A percentile compares a stretch with the other conserved stretches of the same genome.
phyloP scores from a whole-genome alignment of 2,113 vertebrate species.

The Paralichthys olivaceus region DNA sequence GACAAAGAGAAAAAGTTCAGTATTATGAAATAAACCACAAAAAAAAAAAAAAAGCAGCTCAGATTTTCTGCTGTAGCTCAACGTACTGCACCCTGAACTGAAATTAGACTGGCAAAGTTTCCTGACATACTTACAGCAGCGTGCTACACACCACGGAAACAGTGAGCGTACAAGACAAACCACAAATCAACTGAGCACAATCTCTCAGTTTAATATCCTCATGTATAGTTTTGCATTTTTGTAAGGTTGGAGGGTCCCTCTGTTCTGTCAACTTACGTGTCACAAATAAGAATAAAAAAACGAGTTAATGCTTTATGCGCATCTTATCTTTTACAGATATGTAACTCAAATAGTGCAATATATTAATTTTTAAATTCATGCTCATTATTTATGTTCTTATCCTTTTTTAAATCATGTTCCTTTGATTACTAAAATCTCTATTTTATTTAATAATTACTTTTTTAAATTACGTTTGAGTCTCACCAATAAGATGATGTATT shows the following conservation, averaged over 20 bases:
- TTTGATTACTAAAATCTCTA: background rate
- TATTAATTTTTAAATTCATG: background rate
- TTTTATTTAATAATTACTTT: background rate
- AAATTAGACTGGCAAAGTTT: slow-evolving; percentile 55
- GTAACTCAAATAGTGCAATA: background rate
- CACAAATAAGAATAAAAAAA: background rate
- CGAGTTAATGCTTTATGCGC: background rate
- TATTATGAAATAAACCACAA: slow-evolving; percentile 36
- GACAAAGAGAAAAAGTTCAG: background rate
- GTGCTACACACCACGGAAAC: slow-evolving; percentile 42
- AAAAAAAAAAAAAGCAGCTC: slow-evolving; percentile 23
- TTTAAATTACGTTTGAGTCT: slow-evolving; percentile 39
- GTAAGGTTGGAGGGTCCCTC: background rate
- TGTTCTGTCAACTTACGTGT: background rate
- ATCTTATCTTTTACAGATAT: background rate
- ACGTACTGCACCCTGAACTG: slow-evolving; percentile 30
- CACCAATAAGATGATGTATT: slow-evolving; percentile 25
- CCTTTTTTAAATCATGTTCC: background rate
- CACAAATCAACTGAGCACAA: slow-evolving; percentile 15
- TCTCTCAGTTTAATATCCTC: slow-evolving; percentile 9
- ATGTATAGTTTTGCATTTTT: background rate
- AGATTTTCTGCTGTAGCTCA: slow-evolving; percentile 37
- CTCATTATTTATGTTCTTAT: background rate
- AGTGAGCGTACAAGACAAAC: slow-evolving; percentile 35
- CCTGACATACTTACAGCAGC: slow-evolving; percentile 55